phyloP scores from a whole-genome alignment of 2,113 vertebrate species.

The Progne subis region DNA sequence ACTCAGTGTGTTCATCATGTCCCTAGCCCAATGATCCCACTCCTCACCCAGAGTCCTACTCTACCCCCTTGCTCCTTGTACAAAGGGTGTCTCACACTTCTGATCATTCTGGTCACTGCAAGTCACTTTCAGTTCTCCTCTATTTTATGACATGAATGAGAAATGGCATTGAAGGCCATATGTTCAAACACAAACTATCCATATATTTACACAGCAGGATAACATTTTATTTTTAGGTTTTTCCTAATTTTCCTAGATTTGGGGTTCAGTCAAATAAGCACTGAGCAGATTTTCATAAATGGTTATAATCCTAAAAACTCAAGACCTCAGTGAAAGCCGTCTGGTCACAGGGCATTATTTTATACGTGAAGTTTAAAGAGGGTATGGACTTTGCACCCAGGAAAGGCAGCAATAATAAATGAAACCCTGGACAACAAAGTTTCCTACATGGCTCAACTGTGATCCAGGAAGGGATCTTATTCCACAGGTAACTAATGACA shows the following conservation, averaged over 20 bases:
- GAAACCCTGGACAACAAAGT: neutral
- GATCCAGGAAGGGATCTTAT: neutral
- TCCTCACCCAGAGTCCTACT: neutral
- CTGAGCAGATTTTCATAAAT: neutral
- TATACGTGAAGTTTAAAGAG: neutral
- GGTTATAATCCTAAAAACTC: neutral
- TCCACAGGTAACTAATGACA: neutral
- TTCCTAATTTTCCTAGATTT: neutral
- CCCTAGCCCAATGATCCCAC: neutral
- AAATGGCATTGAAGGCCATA: neutral
- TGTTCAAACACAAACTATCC: neutral
- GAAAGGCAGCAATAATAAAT: neutral
- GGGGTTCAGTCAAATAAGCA: neutral
- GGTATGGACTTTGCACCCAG: neutral
- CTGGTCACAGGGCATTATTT: neutral
- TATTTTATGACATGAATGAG: neutral
- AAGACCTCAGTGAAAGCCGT: neutral
- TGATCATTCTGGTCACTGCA: neutral
- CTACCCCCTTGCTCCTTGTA: neutral
- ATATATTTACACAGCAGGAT: neutral
- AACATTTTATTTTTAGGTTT: neutral
- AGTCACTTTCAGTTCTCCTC: neutral
- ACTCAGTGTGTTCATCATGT: fast-evolving
- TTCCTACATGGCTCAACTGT: neutral
- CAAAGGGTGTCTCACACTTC: neutral